Evolutionary conservation across 92 coral and sea anemone genomes (phyloP), one percentile per base, ranked within the genome.

Genomic region (Zoanthus sociatus): DNA sequence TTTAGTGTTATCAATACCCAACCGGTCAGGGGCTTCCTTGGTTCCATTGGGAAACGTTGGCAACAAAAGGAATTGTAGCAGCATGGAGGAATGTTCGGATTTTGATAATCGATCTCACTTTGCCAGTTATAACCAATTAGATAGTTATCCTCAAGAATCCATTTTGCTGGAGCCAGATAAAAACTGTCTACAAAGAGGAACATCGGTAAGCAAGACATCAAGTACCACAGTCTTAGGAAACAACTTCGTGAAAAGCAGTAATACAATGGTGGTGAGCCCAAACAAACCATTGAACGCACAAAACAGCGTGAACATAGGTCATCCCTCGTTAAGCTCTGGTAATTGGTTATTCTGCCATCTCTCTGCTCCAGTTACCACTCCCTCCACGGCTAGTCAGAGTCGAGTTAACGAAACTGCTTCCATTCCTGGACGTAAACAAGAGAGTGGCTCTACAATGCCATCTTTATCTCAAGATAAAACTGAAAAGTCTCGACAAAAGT

Each of bases 281-380:
- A 3, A 30, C 17, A 32, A 42, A 37, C 50, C 72, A 14, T 8
- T 78, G 32, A 20, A 8, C 53, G 16, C 70, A 31, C 51, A 78
- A 16, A n/a, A 20, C 3, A 64, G 6, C 20, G 16, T 6, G 7
- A 30, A 8, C 64, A 78, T 31, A 12, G 26, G 18, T 17, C 12
- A 8, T 78, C 67, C 83, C 32, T 8, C 45, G 32, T 31, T 30
- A 58, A 78, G n/a, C 46, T 61, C 71, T 5, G 33, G 71, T 33
- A 60, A 60, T 32, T 78, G 84, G 84, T 3, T 78, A 8, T 37
- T 78, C 14, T 78, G 45, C 72, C 73, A 78, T 37, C 84, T 42
- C 42, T 71, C 84, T 11, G 37, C 71, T 13, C 2, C 53, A 42
- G 54, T 60, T 16, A 64, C 47, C 15, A 32, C 17, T n/a, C 42